Percentiles rank a stretch among this genome's conserved stretches.
phyloP scores from a whole-genome alignment of 1,140 invertebrate species.

The Apolygus lucorum region DNA sequence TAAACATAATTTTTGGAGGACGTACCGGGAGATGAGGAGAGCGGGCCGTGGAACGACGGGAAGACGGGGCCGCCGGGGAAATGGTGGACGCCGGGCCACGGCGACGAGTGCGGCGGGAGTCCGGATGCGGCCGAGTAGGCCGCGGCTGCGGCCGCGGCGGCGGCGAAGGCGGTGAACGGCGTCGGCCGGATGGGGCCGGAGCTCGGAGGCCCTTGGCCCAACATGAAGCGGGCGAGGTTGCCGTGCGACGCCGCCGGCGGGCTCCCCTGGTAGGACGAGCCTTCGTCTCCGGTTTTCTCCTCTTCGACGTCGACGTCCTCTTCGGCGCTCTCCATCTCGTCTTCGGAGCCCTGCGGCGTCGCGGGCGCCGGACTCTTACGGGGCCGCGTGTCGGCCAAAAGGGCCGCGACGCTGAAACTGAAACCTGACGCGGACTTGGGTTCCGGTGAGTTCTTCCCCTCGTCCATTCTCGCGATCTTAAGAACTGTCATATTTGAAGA shows the following conservation, averaged over 20 bases:
- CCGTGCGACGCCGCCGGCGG: constrained; percentile 20
- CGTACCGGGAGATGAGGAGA: constrained; percentile 36
- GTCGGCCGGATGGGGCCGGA: constrained; percentile 36
- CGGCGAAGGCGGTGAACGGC: constrained; percentile 35
- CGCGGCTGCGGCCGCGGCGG: constrained; percentile 32
- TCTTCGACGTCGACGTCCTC: constrained; percentile 28
- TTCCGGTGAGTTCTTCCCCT: constrained; percentile 35
- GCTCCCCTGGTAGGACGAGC: neutral
- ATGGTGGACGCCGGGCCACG: constrained; percentile 30
- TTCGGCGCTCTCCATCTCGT: constrained; percentile 19
- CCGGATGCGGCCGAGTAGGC: constrained; percentile 32
- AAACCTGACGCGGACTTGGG: constrained; percentile 37
- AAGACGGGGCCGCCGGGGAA: constrained; percentile 33
- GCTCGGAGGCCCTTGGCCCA: constrained; percentile 22
- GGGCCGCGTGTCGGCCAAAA: constrained; percentile 40
- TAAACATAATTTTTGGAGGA: no score
- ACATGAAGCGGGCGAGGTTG: constrained; percentile 27
- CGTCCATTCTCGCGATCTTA: constrained; percentile 24
- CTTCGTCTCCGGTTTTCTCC: constrained; percentile 7
- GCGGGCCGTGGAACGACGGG: constrained; percentile 31
- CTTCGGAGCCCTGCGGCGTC: constrained; percentile 2
- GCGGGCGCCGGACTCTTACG: constrained; percentile 10
- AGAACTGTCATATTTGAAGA: constrained; percentile 27
- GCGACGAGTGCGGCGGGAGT: constrained; percentile 26
- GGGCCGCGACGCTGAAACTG: constrained; percentile 45